Base-by-base conservation (phyloP, 1,140 invertebrate species). In the Trissolcus basalis region DNA sequence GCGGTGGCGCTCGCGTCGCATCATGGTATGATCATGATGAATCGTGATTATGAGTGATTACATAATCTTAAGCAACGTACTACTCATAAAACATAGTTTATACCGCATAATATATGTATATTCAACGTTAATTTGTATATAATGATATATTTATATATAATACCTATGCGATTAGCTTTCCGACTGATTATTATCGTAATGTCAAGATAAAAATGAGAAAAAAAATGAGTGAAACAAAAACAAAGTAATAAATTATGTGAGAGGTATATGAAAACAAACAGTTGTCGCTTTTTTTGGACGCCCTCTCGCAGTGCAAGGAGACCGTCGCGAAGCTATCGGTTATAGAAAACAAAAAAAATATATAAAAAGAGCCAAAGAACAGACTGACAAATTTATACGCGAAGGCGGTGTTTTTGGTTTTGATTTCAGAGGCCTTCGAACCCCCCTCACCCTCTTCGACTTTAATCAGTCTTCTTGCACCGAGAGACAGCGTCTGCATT, bases 121-220 rank as follows among this genome's bases (percentile, higher is more conserved):
- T 82, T 79, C 76, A 79, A 80, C 78, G 79, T 83, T 85, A 82
- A 77, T 82, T 78, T 81, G 75, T 81, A 82, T 82, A 81, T 80
- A 27, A 83, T 78, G 75, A 82, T 85, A 82, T 84, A 80, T 83
- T 83, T 84, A 83, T 83, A 84, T 78, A 82, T 79, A 76, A 81
- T 78, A 81, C 80, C 80, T 82, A 85, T 74, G 80, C 78, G 82
- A 78, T 84, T 88, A 86, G 84, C 81, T 86, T 86, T 86, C 82
- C 80, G 86, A 88, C 86, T 88, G 86, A 88, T 87, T 87, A 27
- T 27, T 27, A 87, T 82, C 83, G 75, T 88, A 87, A 86, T 77
- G 77, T 80, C 59, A 72, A 14, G 10, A 54, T 19, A 54, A 59
- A 60, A 64, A 35, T 19, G 53, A 36, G 49, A 70, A 61, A 56